phyloP scores from a whole-genome alignment of 1,140 invertebrate genomes.

The Leptopilina clavipes region DNA sequence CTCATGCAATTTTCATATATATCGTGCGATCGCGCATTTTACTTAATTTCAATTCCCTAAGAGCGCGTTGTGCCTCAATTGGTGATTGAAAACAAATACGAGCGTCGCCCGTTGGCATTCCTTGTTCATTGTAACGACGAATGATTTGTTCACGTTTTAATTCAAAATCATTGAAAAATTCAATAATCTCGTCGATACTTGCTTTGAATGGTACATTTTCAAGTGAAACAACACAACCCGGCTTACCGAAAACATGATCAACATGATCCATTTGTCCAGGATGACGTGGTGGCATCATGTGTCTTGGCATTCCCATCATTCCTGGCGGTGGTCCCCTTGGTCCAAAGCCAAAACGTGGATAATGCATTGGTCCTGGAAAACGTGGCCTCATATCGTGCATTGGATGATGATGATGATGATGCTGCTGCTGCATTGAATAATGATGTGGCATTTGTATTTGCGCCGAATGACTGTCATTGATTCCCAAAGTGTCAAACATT shows the following conservation, averaged over 20 bases:
- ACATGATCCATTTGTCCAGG: slow-evolving; percentile 57
- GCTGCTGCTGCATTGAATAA: slow-evolving; percentile 39
- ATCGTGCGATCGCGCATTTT: slow-evolving; percentile 78
- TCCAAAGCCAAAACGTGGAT: slow-evolving; percentile 65
- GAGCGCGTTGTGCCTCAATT: slow-evolving; percentile 84
- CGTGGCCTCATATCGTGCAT: slow-evolving; percentile 64
- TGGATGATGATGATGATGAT: slow-evolving; percentile 38
- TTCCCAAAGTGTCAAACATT: slow-evolving; percentile 73
- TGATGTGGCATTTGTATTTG: slow-evolving; percentile 52
- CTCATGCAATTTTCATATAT: slow-evolving; percentile 74
- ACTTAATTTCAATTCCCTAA: slow-evolving; percentile 76
- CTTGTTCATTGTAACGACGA: slow-evolving; percentile 87
- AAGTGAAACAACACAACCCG: slow-evolving; percentile 87
- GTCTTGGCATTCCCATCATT: slow-evolving; percentile 69
- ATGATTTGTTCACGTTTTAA: slow-evolving; percentile 86
- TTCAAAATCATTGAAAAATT: slow-evolving; percentile 88
- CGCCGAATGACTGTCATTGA: slow-evolving; percentile 59
- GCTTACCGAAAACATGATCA: slow-evolving; percentile 81
- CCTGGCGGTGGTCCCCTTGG: slow-evolving; percentile 64
- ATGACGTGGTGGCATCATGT: slow-evolving; percentile 55
- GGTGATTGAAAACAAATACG: slow-evolving; percentile 87
- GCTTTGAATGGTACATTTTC: slow-evolving; percentile 92
- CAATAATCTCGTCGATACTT: slow-evolving; percentile 88
- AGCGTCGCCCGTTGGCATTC: slow-evolving; percentile 91
- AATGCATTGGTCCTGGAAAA: slow-evolving; percentile 62